Evolutionary conservation across 30 jellyfish, hydroid and myxozoan genomes (phyloP).

Genomic region (Hydractinia echinata): DNA sequence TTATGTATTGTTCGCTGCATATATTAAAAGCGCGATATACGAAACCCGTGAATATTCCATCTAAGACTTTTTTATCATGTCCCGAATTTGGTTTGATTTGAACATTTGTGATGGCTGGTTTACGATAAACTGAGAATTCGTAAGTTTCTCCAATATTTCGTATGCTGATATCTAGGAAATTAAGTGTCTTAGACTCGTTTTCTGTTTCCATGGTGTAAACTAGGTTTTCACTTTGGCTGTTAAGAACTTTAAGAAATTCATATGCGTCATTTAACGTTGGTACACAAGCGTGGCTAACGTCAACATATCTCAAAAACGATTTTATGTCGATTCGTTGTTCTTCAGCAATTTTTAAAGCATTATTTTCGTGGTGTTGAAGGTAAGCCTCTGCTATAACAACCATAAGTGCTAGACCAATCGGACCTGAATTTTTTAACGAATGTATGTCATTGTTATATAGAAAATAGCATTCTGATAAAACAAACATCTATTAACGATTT

Average conservation of each 20-base stretch:
- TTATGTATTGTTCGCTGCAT: too few species aligned
- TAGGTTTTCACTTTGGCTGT: neutral
- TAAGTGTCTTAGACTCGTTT: conserved; percentile 1
- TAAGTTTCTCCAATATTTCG: neutral
- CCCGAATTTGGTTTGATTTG: conserved; percentile 16
- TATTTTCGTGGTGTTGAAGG: too few species aligned
- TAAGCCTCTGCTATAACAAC: too few species aligned
- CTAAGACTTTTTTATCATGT: too few species aligned
- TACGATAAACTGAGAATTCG: neutral
- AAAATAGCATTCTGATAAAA: too few species aligned
- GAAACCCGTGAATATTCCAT: too few species aligned
- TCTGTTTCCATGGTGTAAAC: neutral
- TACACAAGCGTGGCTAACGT: neutral
- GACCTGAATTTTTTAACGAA: too few species aligned
- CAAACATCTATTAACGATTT: too few species aligned
- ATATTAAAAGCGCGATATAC: too few species aligned
- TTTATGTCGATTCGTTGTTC: neutral
- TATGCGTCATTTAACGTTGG: neutral
- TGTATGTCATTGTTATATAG: too few species aligned
- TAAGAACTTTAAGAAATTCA: neutral
- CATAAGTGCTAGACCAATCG: too few species aligned
- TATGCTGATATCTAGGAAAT: neutral
- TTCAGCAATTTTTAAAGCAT: too few species aligned
- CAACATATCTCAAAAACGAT: conserved; percentile 10
- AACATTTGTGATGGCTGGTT: conserved; percentile 1